Conservation (phyloP, 2,797 vertebrate species). For the Netta rufina region DNA sequence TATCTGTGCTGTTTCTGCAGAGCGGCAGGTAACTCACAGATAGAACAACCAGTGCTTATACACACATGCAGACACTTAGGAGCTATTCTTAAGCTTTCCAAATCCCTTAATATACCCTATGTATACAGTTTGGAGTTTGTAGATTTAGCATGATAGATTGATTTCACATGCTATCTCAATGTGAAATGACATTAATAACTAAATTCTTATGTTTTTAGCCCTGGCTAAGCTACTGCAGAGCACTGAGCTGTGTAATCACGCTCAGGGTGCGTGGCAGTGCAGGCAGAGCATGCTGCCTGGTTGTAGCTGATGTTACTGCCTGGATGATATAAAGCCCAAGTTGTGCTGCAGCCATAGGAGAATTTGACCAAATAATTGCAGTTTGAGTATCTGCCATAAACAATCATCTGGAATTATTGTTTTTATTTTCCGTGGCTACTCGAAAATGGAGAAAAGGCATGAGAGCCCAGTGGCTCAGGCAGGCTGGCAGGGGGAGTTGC, state of each 20-base stretch:
- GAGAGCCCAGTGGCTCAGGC: slow-evolving; percentile 27
- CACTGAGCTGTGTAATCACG: background rate
- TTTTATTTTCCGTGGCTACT: slow-evolving; percentile 47
- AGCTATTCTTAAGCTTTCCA: slow-evolving; percentile 51
- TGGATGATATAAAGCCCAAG: background rate
- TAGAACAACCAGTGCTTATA: slow-evolving; percentile 16
- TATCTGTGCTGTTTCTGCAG: background rate
- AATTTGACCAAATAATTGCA: background rate
- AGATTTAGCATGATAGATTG: slow-evolving; percentile 50
- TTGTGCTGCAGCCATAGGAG: background rate
- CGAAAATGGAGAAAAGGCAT: slow-evolving; percentile 27
- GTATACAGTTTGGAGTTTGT: slow-evolving; percentile 36
- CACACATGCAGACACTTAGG: background rate
- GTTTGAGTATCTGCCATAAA: background rate
- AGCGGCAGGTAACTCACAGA: slow-evolving; percentile 30
- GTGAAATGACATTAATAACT: slow-evolving; percentile 44
- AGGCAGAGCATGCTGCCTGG: background rate
- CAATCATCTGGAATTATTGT: background rate
- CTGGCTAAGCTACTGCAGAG: background rate
- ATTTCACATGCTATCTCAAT: slow-evolving; percentile 7
- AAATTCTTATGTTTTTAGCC: background rate
- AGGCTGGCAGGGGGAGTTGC: slow-evolving; percentile 40
- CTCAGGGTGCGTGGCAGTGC: background rate
- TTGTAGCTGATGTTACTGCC: background rate
- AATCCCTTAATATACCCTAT: slow-evolving; percentile 51